phyloP scores from a whole-genome alignment of 1,140 invertebrate species.

The Phymorhynchus buccinoides region DNA sequence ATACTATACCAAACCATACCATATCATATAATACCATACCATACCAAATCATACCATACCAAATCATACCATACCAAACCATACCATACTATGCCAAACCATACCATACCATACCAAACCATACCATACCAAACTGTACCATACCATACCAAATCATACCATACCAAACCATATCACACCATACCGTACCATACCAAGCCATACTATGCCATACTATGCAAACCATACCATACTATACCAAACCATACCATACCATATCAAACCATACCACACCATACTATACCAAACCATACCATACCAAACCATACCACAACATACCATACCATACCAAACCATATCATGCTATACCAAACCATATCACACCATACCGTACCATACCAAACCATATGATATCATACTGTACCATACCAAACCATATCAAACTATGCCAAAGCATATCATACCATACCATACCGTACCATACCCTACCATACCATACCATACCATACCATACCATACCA shows the following conservation, averaged over 20 bases:
- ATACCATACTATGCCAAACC: not conserved
- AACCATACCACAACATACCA: not conserved
- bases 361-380: not conserved
- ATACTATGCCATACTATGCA: not conserved
- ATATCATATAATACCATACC: not conserved
- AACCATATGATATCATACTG: not conserved
- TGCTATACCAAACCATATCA: not conserved
- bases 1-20: too few relatives aligned
- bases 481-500: not conserved
- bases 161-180: not conserved
- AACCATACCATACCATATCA: not conserved
- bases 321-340: not conserved
- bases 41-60: not conserved
- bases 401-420: not conserved
- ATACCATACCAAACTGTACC: not conserved
- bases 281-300: not conserved
- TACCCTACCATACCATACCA: not conserved
- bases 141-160: not conserved
- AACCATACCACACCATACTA: not conserved
- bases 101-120: not conserved
- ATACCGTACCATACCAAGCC: not conserved
- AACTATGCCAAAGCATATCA: not conserved
- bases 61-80: not conserved
- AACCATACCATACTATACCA: not conserved
- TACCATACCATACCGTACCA: slow-evolving; percentile 1